These are phyloP conservation scores for Tetragonula carbonaria DNA, from an alignment of 2,888 invertebrate species.

Conservation along the genomic window DNA sequence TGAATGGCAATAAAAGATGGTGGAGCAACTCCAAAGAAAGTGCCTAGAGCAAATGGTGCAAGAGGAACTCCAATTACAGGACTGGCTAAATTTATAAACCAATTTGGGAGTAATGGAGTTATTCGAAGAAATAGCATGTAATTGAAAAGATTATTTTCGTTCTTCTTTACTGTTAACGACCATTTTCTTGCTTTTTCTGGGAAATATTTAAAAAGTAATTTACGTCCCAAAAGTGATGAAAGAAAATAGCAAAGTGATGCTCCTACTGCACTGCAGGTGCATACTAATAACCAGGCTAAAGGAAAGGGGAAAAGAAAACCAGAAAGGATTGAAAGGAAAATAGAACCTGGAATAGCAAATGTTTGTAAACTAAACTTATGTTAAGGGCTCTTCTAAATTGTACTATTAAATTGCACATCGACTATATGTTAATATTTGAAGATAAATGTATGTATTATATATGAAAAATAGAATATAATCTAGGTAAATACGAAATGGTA, in stretches of 20 bases:
- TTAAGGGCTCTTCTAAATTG: conserved; percentile 59
- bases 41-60: conserved; percentile 96
- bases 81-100: conserved; percentile 99
- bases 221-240: conserved; percentile 95
- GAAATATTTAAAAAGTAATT: conserved; percentile 93
- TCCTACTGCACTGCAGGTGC: conserved; percentile 97
- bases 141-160: conserved; percentile 95
- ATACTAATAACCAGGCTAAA: conserved; percentile 93
- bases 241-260: conserved; percentile 97
- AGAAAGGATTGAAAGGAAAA: conserved; percentile 98
- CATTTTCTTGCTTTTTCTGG: conserved; percentile 94
- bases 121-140: conserved; percentile 98
- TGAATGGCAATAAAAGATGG: conserved; percentile 99
- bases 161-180: conserved; percentile 93
- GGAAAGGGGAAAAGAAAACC: conserved; percentile 98
- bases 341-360: conserved; percentile 99
- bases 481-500: neutral
- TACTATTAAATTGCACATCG: neutral
- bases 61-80: conserved; percentile 98
- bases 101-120: conserved; percentile 99
- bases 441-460: neutral
- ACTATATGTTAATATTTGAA: neutral
- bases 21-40: conserved; percentile 98
- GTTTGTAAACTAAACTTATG: conserved; percentile 92
- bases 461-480: neutral